These are phyloP conservation scores for Salvelinus sp. DNA, from an alignment of 2,113 vertebrate genomes.

Conservation along the genomic window DNA sequence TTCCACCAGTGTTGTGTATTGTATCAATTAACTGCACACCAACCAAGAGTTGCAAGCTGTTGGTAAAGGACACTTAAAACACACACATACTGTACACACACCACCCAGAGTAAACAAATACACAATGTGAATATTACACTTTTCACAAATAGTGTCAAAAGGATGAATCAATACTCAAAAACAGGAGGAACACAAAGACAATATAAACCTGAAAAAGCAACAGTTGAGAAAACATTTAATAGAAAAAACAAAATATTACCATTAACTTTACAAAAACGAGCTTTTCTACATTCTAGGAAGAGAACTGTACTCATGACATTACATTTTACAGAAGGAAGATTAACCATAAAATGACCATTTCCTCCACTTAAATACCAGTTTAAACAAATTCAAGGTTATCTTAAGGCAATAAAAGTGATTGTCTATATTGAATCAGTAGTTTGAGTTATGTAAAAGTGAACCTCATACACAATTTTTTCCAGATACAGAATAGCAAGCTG, in stretches of 20 bases:
- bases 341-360: too few species aligned
- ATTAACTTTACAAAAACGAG: too few species aligned
- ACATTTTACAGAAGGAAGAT: not conserved
- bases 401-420: conserved; percentile 16
- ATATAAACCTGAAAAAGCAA: too few species aligned
- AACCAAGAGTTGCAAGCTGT: not conserved
- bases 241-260: too few species aligned
- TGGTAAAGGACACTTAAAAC: not conserved
- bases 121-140: not conserved
- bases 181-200: not conserved
- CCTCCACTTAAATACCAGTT: too few species aligned
- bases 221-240: too few species aligned
- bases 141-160: not conserved
- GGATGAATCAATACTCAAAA: not conserved
- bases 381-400: conserved; percentile 3
- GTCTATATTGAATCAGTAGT: conserved; percentile 61
- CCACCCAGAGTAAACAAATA: not conserved
- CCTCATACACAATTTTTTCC: conserved; percentile 14
- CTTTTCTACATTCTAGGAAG: too few species aligned
- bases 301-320: too few species aligned
- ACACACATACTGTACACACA: not conserved
- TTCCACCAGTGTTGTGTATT: conserved; percentile 17
- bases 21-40: conserved; percentile 24
- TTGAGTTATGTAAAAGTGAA: conserved; percentile 11
- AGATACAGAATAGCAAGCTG: not conserved